Evolutionary conservation across 1,140 invertebrate genomes (phyloP).

Genomic region (Odontomachus brunneus): DNA sequence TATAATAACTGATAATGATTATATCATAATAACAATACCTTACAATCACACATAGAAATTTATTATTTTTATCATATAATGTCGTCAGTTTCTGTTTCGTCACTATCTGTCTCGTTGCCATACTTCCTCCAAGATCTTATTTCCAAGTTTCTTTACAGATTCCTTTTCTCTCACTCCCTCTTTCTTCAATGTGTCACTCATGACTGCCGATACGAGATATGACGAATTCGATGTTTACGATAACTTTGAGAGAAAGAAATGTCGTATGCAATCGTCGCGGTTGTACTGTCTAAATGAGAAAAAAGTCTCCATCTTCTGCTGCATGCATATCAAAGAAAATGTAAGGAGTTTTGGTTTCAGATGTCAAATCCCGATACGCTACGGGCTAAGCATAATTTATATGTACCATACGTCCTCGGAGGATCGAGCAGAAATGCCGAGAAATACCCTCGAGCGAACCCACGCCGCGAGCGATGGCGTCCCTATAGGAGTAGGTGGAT

Average conservation of each 20-base stretch:
- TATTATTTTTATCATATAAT: constrained; percentile 44
- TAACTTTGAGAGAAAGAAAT: neutral
- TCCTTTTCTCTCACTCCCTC: neutral
- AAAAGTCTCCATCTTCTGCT: neutral
- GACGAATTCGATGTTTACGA: neutral
- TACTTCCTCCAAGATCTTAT: neutral
- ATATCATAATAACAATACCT: constrained; percentile 50
- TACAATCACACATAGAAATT: neutral
- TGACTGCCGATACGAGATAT: neutral
- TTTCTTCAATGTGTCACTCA: constrained; percentile 4
- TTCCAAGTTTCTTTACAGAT: neutral
- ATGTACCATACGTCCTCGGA: constrained; percentile 33
- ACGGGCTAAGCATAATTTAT: neutral
- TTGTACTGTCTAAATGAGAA: neutral
- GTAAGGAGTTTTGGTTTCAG: constrained; percentile 37
- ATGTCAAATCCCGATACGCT: constrained; percentile 36
- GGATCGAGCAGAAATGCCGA: constrained; percentile 33
- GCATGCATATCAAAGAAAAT: constrained; percentile 8
- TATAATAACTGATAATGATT: constrained; percentile 9
- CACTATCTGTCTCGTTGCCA: neutral
- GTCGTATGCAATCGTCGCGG: neutral
- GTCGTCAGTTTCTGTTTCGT: constrained; percentile 18
- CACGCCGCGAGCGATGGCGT: constrained; percentile 23
- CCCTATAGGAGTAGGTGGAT: constrained; percentile 64
- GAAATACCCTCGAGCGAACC: constrained; percentile 46